phyloP scores from a whole-genome alignment of 1,140 invertebrate species.

The Bombus vancouverensis region DNA sequence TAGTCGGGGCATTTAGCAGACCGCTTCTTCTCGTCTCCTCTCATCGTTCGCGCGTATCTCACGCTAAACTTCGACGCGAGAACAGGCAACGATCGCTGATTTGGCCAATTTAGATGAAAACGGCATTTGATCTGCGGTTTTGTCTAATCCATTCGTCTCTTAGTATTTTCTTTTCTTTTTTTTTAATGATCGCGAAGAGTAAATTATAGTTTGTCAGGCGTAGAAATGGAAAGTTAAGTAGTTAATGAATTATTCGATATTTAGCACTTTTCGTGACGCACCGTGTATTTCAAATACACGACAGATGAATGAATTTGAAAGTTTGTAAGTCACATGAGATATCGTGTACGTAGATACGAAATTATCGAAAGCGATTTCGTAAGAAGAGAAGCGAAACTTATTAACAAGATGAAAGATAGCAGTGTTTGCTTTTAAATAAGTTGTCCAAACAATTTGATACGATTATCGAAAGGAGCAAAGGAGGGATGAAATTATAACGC shows the following conservation, averaged over 20 bases:
- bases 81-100: neutral
- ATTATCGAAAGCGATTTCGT: too few species aligned
- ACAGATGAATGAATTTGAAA: too few species aligned
- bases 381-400: too few species aligned
- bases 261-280: too few species aligned
- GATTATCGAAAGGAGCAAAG: too few species aligned
- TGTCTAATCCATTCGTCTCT: neutral
- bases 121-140: neutral
- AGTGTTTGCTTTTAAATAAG: neutral
- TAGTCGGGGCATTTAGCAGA: constrained; percentile 24
- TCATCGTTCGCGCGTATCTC: neutral
- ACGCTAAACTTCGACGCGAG: constrained; percentile 5
- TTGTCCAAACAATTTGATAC: neutral
- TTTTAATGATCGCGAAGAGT: neutral
- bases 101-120: neutral
- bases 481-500: neutral
- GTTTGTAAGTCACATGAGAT: too few species aligned
- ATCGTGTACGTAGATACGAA: too few species aligned
- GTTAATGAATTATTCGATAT: too few species aligned
- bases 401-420: neutral
- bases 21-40: neutral
- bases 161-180: neutral
- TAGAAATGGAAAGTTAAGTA: too few species aligned
- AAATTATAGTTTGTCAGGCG: neutral
- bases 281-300: too few species aligned